These are phyloP conservation scores for Dromaius novaehollandiae DNA, from an alignment of 2,113 vertebrate genomes.

Conservation along the genomic window DNA sequence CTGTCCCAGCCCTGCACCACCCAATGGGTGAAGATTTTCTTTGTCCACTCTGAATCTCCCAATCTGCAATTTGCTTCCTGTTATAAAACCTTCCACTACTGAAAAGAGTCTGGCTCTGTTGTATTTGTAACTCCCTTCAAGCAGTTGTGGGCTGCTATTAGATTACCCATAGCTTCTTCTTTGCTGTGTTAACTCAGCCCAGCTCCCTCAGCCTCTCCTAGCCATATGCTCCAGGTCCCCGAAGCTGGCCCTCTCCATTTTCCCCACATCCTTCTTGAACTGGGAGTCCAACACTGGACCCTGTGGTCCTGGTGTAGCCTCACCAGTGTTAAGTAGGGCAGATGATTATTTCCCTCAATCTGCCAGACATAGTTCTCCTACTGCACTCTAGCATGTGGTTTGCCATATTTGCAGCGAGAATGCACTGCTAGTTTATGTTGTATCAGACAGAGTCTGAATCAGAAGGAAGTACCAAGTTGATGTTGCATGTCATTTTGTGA, in stretches of 20 bases:
- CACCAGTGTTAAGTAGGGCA: neutral
- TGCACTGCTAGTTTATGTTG: neutral
- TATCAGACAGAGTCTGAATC: neutral
- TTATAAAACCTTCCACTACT: neutral
- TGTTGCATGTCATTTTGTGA: neutral
- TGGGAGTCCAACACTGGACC: neutral
- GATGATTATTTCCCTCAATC: neutral
- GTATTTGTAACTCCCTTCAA: neutral
- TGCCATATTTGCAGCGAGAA: neutral
- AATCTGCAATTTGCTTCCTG: neutral
- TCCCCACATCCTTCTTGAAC: neutral
- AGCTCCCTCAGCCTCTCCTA: fast-evolving
- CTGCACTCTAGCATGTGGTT: neutral
- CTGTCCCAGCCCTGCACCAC: neutral
- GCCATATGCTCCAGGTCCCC: neutral
- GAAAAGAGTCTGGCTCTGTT: neutral
- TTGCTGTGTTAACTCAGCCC: neutral
- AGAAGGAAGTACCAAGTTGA: neutral
- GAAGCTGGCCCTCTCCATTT: neutral
- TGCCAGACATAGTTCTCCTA: neutral
- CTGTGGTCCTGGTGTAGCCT: neutral
- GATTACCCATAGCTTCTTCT: neutral
- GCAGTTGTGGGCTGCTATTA: neutral
- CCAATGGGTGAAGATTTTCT: neutral
- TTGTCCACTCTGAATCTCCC: neutral